Evolutionary conservation across 2,888 invertebrate species (phyloP).

Genomic region (Torymus texanus): DNA sequence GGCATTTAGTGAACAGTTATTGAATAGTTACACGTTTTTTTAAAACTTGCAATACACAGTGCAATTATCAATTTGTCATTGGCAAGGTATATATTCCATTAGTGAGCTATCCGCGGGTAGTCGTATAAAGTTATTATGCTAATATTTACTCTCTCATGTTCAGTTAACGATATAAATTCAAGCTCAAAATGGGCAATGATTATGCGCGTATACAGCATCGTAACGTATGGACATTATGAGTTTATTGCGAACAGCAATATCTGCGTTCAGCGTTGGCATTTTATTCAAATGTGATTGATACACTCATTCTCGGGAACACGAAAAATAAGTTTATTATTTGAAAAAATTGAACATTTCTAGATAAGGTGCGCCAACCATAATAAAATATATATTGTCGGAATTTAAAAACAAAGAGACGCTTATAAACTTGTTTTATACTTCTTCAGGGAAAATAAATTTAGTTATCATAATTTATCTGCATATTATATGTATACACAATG

Average conservation of each 20-base stretch:
- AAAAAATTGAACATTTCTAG: no score
- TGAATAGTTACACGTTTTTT: background rate
- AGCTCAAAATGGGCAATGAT: constrained; percentile 1
- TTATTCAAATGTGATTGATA: no score
- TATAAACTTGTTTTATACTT: constrained; percentile 8
- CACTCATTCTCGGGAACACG: no score
- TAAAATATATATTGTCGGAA: no score
- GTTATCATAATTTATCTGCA: constrained; percentile 44
- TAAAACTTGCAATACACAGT: background rate
- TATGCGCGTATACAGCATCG: background rate
- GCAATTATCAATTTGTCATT: background rate
- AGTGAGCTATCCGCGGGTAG: background rate
- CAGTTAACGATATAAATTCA: background rate
- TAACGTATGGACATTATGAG: no score
- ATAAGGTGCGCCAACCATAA: no score
- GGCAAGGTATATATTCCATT: background rate
- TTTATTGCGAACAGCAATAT: no score
- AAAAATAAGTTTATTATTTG: no score
- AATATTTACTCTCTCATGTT: constrained; percentile 18
- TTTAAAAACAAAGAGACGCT: background rate
- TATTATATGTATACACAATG: constrained; percentile 43
- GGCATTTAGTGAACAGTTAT: constrained; percentile 6
- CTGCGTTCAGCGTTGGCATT: no score
- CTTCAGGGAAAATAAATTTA: constrained; percentile 30
- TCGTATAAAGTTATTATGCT: constrained; percentile 10